Evolutionary conservation across 2,888 invertebrate species (phyloP).

Genomic region (Ichneumoninae sp.): DNA sequence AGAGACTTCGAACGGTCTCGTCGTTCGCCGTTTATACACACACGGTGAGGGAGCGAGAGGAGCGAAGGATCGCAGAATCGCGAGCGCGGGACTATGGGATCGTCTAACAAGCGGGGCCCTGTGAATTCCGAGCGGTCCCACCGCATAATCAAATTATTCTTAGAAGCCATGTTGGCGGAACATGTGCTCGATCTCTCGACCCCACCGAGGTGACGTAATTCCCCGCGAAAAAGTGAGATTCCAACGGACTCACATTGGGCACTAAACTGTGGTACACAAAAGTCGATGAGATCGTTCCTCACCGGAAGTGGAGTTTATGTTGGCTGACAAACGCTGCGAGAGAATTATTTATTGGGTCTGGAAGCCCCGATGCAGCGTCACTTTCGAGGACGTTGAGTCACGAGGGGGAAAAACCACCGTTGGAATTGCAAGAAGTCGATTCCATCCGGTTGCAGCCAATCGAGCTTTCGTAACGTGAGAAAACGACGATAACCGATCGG

Average conservation of each 20-base stretch:
- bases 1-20: conserved; percentile 63
- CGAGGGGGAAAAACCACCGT: background rate
- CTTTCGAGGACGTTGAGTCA: background rate
- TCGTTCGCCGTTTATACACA: conserved; percentile 38
- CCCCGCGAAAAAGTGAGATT: conserved; percentile 57
- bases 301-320: conserved; percentile 53
- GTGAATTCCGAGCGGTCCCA: conserved; percentile 75
- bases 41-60: conserved; percentile 26
- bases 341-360: conserved; percentile 21
- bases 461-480: background rate
- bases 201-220: conserved; percentile 72
- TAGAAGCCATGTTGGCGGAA: conserved; percentile 73
- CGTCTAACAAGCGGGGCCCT: conserved; percentile 73
- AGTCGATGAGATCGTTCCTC: conserved; percentile 17
- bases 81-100: conserved; percentile 61
- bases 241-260: conserved; percentile 29
- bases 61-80: conserved; percentile 52
- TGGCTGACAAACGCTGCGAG: background rate
- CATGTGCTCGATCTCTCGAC: conserved; percentile 72
- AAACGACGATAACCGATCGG: background rate
- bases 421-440: conserved; percentile 1
- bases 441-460: background rate
- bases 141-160: conserved; percentile 80
- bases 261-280: conserved; percentile 8
- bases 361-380: background rate